Conservation (phyloP, 2,888 invertebrate species). For the Lapara coniferarum region DNA sequence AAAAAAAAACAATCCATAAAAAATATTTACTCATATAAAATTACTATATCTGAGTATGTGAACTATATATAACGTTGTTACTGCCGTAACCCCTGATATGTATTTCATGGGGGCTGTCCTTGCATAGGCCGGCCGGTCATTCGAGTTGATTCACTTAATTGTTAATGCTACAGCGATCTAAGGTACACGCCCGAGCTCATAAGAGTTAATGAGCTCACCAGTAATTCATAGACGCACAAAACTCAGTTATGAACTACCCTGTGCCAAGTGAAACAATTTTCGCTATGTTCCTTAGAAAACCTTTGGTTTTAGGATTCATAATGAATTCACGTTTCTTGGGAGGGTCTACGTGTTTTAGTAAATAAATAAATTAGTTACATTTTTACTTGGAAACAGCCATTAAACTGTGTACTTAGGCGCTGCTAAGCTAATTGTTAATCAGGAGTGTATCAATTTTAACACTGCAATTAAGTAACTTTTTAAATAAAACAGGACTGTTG, state of each 20-base stretch:
- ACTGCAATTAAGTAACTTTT: background rate
- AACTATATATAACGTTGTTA: background rate
- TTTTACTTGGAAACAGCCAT: conserved; percentile 29
- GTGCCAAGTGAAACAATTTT: conserved; percentile 50
- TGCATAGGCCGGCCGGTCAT: conserved; percentile 41
- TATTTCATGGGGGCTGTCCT: conserved; percentile 34
- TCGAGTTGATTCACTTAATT: conserved; percentile 67
- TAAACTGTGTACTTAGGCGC: conserved; percentile 11
- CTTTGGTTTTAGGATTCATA: conserved; percentile 52
- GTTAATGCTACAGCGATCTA: conserved; percentile 73
- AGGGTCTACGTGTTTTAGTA: conserved; percentile 39
- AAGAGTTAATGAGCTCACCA: conserved; percentile 77
- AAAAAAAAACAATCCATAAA: no score
- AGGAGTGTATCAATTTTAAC: background rate
- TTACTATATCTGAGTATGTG: background rate
- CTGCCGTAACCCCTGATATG: conserved; percentile 21
- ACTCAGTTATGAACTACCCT: conserved; percentile 60
- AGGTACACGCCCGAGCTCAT: conserved; percentile 58
- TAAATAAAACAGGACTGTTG: background rate
- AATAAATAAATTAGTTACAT: conserved; percentile 35
- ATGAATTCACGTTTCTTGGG: conserved; percentile 44
- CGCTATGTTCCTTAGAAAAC: conserved; percentile 48
- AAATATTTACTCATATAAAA: background rate
- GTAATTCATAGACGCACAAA: conserved; percentile 74
- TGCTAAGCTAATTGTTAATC: conserved; percentile 5